Evolutionary conservation across 2,888 invertebrate species (phyloP).

Genomic region (Lagria hirta): DNA sequence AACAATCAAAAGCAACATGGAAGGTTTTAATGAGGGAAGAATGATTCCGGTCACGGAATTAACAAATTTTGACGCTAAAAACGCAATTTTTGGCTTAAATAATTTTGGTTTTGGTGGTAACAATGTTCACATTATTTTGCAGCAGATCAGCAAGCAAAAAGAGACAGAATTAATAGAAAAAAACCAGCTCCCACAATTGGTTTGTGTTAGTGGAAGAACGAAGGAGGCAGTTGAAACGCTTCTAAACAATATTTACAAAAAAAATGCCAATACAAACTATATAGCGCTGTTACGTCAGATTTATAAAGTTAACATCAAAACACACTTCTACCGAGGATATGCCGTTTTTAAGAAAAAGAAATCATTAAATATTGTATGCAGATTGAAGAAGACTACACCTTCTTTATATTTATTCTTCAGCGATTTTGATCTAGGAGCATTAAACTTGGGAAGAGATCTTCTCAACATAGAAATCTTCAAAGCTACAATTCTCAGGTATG

Average conservation of each 20-base stretch:
- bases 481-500: background rate
- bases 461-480: background rate
- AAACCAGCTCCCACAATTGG: slow-evolving; percentile 72
- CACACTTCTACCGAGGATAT: slow-evolving; percentile 14
- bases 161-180: slow-evolving; percentile 60
- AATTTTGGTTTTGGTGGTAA: slow-evolving; percentile 20
- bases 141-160: slow-evolving; percentile 62
- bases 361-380: background rate
- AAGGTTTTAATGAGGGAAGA: slow-evolving; percentile 3
- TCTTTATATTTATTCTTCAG: no score
- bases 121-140: slow-evolving; percentile 46
- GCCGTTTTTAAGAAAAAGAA: slow-evolving; percentile 1
- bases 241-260: slow-evolving; percentile 7
- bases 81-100: slow-evolving; percentile 6
- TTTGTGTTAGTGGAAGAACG: slow-evolving; percentile 75
- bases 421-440: background rate
- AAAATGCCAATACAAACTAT: slow-evolving; percentile 12
- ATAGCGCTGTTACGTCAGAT: slow-evolving; percentile 16
- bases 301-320: slow-evolving; percentile 5
- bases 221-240: slow-evolving; percentile 6
- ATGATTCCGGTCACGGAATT: background rate
- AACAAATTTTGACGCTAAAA: background rate
- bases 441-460: background rate
- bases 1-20: background rate
- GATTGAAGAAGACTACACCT: background rate